Conservation (phyloP, 2,888 invertebrate species). For the Camptogramma bilineatum region DNA sequence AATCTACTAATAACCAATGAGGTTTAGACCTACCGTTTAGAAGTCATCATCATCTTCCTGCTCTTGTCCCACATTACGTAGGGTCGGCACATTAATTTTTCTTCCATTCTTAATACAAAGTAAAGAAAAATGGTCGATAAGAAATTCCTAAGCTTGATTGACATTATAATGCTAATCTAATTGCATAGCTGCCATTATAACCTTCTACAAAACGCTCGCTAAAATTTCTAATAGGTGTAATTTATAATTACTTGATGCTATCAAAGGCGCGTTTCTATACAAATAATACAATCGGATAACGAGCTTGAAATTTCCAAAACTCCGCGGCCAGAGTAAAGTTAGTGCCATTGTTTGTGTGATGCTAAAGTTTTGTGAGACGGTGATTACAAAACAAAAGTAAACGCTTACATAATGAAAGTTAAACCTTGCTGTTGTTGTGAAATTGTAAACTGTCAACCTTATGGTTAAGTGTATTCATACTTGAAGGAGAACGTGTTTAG, state of each 20-base stretch:
- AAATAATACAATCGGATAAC: slow-evolving; percentile 29
- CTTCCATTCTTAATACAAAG: too few relatives aligned
- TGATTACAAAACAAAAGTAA: slow-evolving; percentile 8
- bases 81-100: too few relatives aligned
- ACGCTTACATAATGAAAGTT: neutral
- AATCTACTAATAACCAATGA: too few relatives aligned
- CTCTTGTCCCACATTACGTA: too few relatives aligned
- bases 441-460: neutral
- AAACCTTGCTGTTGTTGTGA: neutral
- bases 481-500: too few relatives aligned
- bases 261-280: slow-evolving; percentile 12
- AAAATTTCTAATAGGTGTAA: slow-evolving; percentile 28
- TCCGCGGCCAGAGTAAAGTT: slow-evolving; percentile 11
- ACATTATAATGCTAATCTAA: too few relatives aligned
- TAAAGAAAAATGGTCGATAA: too few relatives aligned
- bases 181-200: too few relatives aligned
- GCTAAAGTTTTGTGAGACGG: slow-evolving; percentile 9
- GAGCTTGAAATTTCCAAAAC: slow-evolving; percentile 22
- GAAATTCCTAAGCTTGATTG: too few relatives aligned
- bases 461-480: neutral
- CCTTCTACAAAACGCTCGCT: neutral
- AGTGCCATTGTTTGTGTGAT: slow-evolving; percentile 13
- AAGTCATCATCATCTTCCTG: too few relatives aligned
- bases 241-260: slow-evolving; percentile 22
- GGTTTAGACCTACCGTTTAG: too few relatives aligned